These are phyloP conservation scores for Megamerina dolium DNA, from an alignment of 2,888 invertebrate species.

Conservation along the genomic window DNA sequence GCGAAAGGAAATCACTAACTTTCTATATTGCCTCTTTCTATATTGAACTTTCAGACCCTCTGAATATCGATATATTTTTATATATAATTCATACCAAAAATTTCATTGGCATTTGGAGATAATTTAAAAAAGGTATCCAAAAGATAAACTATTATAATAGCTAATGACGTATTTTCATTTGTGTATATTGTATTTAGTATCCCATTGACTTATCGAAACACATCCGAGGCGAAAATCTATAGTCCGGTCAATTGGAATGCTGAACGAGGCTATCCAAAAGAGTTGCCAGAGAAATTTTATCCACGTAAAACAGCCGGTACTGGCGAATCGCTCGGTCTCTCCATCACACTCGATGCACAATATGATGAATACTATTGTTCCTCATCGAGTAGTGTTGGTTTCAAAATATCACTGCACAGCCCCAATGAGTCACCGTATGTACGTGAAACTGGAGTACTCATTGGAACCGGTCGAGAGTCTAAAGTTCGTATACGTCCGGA, in stretches of 20 bases:
- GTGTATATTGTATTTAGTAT: too few relatives aligned
- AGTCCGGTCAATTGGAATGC: constrained; percentile 63
- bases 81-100: too few relatives aligned
- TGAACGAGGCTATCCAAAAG: constrained; percentile 60
- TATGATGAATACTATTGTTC: constrained; percentile 72
- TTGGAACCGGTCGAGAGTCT: constrained; percentile 36
- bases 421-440: constrained; percentile 42
- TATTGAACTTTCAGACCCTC: too few relatives aligned
- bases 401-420: constrained; percentile 40
- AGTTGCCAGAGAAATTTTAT: constrained; percentile 53
- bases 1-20: too few relatives aligned
- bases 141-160: too few relatives aligned
- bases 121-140: too few relatives aligned
- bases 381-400: constrained; percentile 58
- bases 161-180: too few relatives aligned
- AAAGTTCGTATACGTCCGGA: constrained; percentile 37
- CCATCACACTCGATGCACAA: constrained; percentile 63
- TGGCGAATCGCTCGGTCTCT: constrained; percentile 66
- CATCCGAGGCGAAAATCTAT: too few relatives aligned
- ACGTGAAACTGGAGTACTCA: constrained; percentile 35
- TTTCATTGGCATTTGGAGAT: too few relatives aligned
- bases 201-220: too few relatives aligned
- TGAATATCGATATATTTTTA: too few relatives aligned
- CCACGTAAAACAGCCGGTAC: constrained; percentile 54
- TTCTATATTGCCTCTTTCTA: too few relatives aligned